These are phyloP conservation scores for Fulmarus glacialis DNA, from an alignment of 2,113 vertebrate species.

Conservation along the genomic window DNA sequence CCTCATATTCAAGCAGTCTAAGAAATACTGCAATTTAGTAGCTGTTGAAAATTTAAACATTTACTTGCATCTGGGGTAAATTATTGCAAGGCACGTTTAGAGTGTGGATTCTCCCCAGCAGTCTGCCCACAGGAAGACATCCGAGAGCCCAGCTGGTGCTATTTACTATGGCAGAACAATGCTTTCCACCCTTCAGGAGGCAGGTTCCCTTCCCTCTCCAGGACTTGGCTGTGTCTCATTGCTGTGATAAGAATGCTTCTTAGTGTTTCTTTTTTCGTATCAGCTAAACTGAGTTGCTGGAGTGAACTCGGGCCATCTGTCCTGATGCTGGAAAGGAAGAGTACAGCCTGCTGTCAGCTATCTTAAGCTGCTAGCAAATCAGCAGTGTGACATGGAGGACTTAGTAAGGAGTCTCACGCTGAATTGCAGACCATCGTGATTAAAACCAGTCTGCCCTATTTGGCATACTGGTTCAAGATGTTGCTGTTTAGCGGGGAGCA, in stretches of 20 bases:
- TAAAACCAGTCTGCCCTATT: constrained; percentile 28
- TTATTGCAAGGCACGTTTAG: not conserved
- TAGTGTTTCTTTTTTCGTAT: not conserved
- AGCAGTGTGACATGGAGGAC: not conserved
- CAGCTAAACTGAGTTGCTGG: not conserved
- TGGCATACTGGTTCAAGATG: not conserved
- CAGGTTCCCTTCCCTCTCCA: not conserved
- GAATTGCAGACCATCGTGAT: not conserved
- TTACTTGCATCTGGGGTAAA: not conserved
- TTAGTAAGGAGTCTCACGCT: not conserved
- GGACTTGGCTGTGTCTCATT: not conserved
- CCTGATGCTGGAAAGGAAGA: constrained; percentile 26
- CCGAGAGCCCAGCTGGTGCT: not conserved
- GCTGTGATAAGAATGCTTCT: not conserved
- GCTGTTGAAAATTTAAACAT: not conserved
- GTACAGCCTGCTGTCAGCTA: constrained; percentile 27
- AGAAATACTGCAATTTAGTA: not conserved
- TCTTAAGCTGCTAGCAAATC: constrained; percentile 21
- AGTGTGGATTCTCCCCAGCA: not conserved
- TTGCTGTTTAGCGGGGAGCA: not conserved
- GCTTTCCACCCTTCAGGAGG: not conserved
- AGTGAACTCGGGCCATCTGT: constrained; percentile 41
- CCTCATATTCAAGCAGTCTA: not conserved
- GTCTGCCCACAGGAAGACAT: not conserved
- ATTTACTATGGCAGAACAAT: not conserved